These are phyloP conservation scores for Sterrhoptilus dennistouni DNA, from an alignment of 2,113 vertebrate species.

Conservation along the genomic window DNA sequence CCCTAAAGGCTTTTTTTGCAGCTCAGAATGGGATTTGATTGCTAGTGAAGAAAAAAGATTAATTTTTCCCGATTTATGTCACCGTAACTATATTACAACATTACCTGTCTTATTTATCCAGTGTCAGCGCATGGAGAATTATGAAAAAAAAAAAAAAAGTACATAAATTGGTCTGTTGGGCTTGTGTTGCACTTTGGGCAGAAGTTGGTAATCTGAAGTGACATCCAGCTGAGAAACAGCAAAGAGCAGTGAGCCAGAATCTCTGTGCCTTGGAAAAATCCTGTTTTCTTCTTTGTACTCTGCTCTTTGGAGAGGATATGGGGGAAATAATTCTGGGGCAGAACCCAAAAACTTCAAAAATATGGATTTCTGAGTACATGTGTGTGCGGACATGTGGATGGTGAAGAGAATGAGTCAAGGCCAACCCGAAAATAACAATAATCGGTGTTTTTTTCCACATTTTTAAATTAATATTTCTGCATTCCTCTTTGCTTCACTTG, in stretches of 20 bases:
- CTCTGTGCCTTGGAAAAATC: not conserved
- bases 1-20: not conserved
- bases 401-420: not conserved
- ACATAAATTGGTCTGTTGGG: not conserved
- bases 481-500: not conserved
- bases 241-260: not conserved
- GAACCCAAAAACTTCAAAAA: not conserved
- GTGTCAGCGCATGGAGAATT: not conserved
- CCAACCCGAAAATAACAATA: not conserved
- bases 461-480: rapidly evolving
- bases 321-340: not conserved
- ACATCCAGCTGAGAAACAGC: not conserved
- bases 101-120: not conserved
- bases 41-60: not conserved
- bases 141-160: not conserved
- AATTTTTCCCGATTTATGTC: not conserved
- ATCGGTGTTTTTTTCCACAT: not conserved
- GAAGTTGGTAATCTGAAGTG: not conserved
- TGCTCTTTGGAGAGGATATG: not conserved
- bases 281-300: rapidly evolving
- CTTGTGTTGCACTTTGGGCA: not conserved
- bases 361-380: rapidly evolving
- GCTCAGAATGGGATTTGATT: not conserved
- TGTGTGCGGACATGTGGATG: rapidly evolving
- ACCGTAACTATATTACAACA: not conserved